Conservation (phyloP, 2,888 invertebrate species). For the Chrysina gloriosa region DNA sequence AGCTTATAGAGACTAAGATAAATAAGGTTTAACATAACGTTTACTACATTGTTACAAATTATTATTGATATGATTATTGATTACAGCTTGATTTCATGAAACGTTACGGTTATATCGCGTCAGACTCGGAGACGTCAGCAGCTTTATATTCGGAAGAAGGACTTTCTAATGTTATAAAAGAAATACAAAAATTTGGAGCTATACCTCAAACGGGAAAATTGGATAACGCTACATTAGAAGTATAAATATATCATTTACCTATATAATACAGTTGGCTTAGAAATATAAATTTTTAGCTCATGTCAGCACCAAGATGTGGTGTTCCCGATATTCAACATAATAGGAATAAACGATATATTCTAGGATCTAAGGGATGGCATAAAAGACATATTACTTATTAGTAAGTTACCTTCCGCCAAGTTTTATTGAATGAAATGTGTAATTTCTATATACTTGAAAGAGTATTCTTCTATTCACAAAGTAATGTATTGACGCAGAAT, state of each 20-base stretch:
- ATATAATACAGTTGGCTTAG: neutral
- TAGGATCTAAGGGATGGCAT: conserved; percentile 76
- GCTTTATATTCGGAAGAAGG: conserved; percentile 73
- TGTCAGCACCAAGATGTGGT: conserved; percentile 77
- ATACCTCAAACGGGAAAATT: conserved; percentile 76
- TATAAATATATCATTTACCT: conserved; percentile 59
- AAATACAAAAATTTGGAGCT: conserved; percentile 79
- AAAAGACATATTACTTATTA: conserved; percentile 76
- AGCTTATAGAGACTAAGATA: no score
- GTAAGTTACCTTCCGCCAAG: no score
- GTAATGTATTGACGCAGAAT: no score
- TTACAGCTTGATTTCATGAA: conserved; percentile 75
- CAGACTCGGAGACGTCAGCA: conserved; percentile 67
- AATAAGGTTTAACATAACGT: no score
- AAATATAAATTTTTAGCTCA: conserved; percentile 66
- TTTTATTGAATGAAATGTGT: conserved; percentile 12
- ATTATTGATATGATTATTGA: no score
- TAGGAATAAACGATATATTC: conserved; percentile 70
- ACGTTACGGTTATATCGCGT: conserved; percentile 76
- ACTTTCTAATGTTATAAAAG: conserved; percentile 72
- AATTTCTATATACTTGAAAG: conserved; percentile 1
- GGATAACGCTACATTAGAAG: conserved; percentile 73
- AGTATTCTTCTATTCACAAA: no score
- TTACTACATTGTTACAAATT: no score
- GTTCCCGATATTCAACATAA: conserved; percentile 71